Conservation (phyloP, 2,113 vertebrate species). For the Malurus alboscapulatus region DNA sequence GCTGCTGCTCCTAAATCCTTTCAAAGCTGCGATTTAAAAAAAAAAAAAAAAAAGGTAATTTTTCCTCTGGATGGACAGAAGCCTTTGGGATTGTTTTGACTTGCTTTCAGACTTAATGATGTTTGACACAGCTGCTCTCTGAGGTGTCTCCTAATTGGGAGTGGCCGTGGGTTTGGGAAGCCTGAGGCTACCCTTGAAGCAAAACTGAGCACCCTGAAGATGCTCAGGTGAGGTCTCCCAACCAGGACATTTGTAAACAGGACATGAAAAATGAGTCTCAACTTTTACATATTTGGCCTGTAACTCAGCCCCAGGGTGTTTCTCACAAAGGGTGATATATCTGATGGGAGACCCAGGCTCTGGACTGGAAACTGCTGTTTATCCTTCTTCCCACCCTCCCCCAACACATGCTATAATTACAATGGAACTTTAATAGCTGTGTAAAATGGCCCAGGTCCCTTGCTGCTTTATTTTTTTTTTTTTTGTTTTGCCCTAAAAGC, state of each 20-base stretch:
- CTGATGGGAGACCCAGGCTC: background rate
- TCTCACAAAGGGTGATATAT: background rate
- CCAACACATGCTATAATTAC: background rate
- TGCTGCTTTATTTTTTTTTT: background rate
- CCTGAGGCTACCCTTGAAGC: background rate
- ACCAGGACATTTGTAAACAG: background rate
- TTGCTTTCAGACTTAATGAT: background rate
- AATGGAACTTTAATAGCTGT: background rate
- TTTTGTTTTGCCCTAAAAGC: background rate
- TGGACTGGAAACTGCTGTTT: slow-evolving; percentile 10
- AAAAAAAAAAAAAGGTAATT: background rate
- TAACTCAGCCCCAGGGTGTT: background rate
- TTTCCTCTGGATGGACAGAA: slow-evolving; percentile 1
- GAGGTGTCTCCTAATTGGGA: slow-evolving; percentile 11
- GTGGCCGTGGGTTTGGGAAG: background rate
- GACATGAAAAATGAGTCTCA: slow-evolving; percentile 19
- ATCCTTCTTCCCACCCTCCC: background rate
- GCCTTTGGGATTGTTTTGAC: slow-evolving; percentile 4
- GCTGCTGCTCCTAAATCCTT: background rate
- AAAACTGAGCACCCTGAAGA: background rate
- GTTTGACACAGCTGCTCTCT: background rate
- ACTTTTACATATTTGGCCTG: background rate
- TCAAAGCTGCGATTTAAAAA: background rate
- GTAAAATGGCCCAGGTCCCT: background rate
- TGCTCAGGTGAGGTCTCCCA: background rate